These are phyloP conservation scores for Meriones psammophilus DNA, from an alignment of 2,797 vertebrate species.

Conservation along the genomic window DNA sequence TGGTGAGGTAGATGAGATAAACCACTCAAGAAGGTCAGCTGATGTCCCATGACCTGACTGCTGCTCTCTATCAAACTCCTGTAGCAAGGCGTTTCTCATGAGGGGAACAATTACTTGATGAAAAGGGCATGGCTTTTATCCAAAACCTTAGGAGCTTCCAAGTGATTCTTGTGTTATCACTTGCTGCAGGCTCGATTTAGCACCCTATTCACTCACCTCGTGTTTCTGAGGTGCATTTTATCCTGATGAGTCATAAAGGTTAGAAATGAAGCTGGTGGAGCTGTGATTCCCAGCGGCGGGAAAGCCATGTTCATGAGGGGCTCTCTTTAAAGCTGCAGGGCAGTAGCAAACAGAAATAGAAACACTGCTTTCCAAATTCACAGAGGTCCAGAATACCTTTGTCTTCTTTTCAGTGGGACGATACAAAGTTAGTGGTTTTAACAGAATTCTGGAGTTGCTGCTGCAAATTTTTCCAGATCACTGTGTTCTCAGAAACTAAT, in stretches of 20 bases:
- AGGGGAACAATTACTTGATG: conserved; percentile 11
- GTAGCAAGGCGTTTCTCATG: not conserved
- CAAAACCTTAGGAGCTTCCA: not conserved
- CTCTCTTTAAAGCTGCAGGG: not conserved
- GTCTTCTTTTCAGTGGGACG: not conserved
- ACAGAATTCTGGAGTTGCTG: not conserved
- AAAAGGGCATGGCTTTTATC: conserved; percentile 51
- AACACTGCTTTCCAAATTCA: not conserved
- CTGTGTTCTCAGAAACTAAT: not conserved
- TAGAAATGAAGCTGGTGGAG: not conserved
- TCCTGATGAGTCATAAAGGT: not conserved
- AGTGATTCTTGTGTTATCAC: not conserved
- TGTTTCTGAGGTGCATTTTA: not conserved
- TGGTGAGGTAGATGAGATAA: not conserved
- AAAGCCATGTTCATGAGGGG: not conserved
- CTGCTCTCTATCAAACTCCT: conserved; percentile 14
- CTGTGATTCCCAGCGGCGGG: not conserved
- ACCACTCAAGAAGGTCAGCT: not conserved
- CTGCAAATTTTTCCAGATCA: not conserved
- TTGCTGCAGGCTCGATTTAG: not conserved
- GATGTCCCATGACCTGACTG: not conserved
- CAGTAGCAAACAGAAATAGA: not conserved
- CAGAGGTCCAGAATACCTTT: not conserved
- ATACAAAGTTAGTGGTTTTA: not conserved
- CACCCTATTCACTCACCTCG: not conserved